A percentile compares a stretch with the other conserved stretches of the same genome.
phyloP scores from a whole-genome alignment of 64 coral and sea anemone species.

The Actinia equina region DNA sequence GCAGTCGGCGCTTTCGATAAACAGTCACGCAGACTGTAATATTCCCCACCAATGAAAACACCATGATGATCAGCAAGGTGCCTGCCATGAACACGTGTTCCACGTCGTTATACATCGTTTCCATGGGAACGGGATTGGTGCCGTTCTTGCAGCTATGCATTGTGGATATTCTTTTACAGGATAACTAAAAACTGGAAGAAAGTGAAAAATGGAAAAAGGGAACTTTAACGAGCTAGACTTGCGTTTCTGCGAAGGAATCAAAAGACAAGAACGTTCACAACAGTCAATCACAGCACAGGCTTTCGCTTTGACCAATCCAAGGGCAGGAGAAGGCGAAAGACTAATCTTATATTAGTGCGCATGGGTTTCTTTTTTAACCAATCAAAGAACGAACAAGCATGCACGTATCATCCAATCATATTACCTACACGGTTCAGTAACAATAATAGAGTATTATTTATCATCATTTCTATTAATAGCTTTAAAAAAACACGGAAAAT shows the following conservation, averaged over 20 bases:
- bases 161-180: not conserved
- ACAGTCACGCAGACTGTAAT: slow-evolving; percentile 55
- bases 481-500: not conserved
- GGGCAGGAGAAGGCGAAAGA: no score
- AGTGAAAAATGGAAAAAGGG: not conserved
- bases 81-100: slow-evolving; percentile 60
- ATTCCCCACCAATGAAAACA: slow-evolving; percentile 54
- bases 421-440: no score
- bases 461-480: not conserved
- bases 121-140: not conserved
- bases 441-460: no score
- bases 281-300: no score
- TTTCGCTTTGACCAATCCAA: no score
- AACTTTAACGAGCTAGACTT: not conserved
- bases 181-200: not conserved
- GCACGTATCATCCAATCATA: no score
- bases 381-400: no score
- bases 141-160: not conserved
- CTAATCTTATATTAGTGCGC: no score
- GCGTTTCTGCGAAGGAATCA: no score
- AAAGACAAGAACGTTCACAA: no score
- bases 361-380: no score
- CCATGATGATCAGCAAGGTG: slow-evolving; percentile 55
- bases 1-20: slow-evolving; percentile 57
- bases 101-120: slow-evolving; percentile 22